Evolutionary conservation across 2,888 invertebrate species (phyloP).

Genomic region (Cheiracanthium punctorium): DNA sequence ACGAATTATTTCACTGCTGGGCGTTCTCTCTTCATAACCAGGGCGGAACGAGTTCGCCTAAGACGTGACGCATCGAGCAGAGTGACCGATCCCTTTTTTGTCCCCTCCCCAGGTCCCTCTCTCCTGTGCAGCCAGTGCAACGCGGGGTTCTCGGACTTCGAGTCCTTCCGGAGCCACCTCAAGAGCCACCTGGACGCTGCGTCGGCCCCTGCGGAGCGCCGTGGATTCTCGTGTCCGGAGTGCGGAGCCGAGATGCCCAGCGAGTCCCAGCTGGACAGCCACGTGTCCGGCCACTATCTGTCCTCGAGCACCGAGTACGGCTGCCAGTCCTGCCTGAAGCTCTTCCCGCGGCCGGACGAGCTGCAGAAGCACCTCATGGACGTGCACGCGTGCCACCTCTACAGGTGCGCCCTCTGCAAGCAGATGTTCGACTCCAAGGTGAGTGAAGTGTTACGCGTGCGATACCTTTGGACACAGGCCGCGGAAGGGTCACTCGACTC

Average conservation of each 20-base stretch:
- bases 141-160: slow-evolving; percentile 82
- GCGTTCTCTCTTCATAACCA: no score
- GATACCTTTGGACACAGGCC: no score
- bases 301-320: slow-evolving; percentile 88
- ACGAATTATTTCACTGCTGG: no score
- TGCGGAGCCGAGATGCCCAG: slow-evolving; percentile 85
- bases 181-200: slow-evolving; percentile 78
- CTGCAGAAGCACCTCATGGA: slow-evolving; percentile 92
- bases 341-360: slow-evolving; percentile 88
- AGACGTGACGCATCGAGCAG: no score
- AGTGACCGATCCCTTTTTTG: no score
- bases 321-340: slow-evolving; percentile 87
- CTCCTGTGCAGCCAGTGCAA: slow-evolving; percentile 89
- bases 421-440: slow-evolving; percentile 92
- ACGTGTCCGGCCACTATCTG: slow-evolving; percentile 87
- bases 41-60: no score
- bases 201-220: not conserved
- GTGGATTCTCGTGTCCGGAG: slow-evolving; percentile 78
- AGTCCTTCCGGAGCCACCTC: slow-evolving; percentile 87
- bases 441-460: no score
- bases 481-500: no score
- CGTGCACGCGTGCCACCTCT: slow-evolving; percentile 89
- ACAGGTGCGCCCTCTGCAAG: slow-evolving; percentile 90
- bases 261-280: slow-evolving; percentile 85
- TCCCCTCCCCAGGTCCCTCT: slow-evolving; percentile 80